Conservation (phyloP, 2,113 vertebrate species). For the Epinephelus fuscoguttatus region DNA sequence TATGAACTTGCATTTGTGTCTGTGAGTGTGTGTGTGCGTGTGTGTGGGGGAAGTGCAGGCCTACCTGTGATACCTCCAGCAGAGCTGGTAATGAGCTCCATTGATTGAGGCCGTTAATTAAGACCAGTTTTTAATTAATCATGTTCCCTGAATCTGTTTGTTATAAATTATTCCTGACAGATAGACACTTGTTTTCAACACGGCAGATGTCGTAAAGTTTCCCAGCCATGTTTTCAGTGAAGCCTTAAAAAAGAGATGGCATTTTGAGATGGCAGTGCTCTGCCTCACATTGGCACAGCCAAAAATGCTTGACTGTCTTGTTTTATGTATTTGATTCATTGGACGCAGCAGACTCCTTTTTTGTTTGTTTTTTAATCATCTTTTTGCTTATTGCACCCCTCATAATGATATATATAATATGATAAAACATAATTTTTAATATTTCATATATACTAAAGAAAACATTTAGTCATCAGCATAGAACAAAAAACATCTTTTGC, state of each 20-base stretch:
- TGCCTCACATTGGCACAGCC: not conserved
- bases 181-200: conserved; percentile 56
- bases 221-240: conserved; percentile 2
- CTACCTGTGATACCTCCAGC: conserved; percentile 69
- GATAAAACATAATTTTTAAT: too few relatives aligned
- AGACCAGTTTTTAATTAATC: conserved; percentile 78
- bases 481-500: not conserved
- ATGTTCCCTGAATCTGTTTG: conserved; percentile 66
- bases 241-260: not conserved
- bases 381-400: too few relatives aligned
- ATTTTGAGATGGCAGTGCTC: not conserved
- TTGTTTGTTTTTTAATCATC: too few relatives aligned
- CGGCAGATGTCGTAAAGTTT: conserved; percentile 50
- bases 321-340: not conserved
- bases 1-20: not conserved
- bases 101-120: conserved; percentile 78
- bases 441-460: not conserved
- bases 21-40: not conserved
- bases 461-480: not conserved
- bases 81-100: conserved; percentile 72
- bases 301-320: not conserved
- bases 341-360: too few relatives aligned
- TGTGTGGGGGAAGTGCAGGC: conserved; percentile 13
- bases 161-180: conserved; percentile 78
- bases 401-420: too few relatives aligned